These are phyloP conservation scores for Drosophila aldrichi DNA, from an alignment of 2,888 invertebrate species.

Conservation along the genomic window DNA sequence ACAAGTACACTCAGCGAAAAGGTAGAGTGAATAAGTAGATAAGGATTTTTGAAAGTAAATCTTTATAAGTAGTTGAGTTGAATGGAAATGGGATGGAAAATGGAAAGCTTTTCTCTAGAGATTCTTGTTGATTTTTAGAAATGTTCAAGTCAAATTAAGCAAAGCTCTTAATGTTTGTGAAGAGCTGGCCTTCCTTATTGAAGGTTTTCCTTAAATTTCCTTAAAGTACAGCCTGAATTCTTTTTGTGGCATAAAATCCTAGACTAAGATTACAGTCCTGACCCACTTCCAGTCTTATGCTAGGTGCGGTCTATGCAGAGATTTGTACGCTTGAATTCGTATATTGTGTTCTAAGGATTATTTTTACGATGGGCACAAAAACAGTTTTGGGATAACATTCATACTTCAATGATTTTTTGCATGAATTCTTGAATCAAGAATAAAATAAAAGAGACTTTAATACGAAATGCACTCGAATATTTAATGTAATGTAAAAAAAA, in stretches of 20 bases:
- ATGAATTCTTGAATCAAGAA: not conserved
- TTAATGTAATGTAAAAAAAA: too few species aligned
- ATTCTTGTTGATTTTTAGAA: not conserved
- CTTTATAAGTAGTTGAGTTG: not conserved
- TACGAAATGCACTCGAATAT: too few species aligned
- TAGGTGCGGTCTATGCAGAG: not conserved
- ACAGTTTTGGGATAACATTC: not conserved
- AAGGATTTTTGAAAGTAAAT: not conserved
- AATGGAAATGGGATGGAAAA: not conserved
- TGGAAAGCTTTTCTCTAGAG: not conserved
- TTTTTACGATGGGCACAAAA: not conserved
- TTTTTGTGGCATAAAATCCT: not conserved
- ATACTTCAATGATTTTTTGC: not conserved
- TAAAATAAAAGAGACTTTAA: not conserved
- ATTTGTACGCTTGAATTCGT: not conserved
- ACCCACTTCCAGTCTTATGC: not conserved
- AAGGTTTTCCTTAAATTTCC: not conserved
- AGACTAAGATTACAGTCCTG: not conserved
- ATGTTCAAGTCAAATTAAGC: too few species aligned
- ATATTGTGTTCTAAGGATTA: not conserved
- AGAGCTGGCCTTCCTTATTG: not conserved
- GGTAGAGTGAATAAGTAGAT: not conserved
- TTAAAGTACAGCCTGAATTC: not conserved
- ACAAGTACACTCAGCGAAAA: constrained; percentile 12
- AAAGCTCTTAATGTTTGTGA: not conserved